Evolutionary conservation across 2,888 invertebrate genomes (phyloP).

Genomic region (Agrotis segetum): DNA sequence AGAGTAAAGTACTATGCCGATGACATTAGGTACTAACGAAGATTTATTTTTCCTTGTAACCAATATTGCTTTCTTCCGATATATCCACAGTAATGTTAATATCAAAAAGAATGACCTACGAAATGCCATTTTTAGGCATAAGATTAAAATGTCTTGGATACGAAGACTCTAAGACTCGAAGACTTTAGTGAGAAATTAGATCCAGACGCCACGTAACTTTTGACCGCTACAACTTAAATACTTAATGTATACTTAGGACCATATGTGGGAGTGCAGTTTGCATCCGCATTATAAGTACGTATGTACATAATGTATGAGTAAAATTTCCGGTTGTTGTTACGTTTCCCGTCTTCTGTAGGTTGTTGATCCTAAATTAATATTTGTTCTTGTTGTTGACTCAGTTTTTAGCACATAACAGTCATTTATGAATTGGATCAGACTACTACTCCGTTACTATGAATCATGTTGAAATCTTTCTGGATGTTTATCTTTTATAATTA

Average conservation of each 20-base stretch:
- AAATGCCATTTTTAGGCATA: background rate
- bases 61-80: no score
- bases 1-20: background rate
- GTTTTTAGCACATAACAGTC: background rate
- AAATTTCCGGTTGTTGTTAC: slow-evolving; percentile 54
- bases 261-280: slow-evolving; percentile 57
- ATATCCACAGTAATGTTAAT: background rate
- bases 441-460: background rate
- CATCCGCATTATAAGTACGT: slow-evolving; percentile 62
- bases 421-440: slow-evolving; percentile 1
- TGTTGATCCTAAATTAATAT: slow-evolving; percentile 52
- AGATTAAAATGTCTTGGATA: slow-evolving; percentile 1
- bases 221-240: slow-evolving; percentile 20
- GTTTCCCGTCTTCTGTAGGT: slow-evolving; percentile 55
- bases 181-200: slow-evolving; percentile 17
- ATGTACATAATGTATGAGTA: slow-evolving; percentile 56
- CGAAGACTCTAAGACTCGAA: background rate
- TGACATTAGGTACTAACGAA: background rate
- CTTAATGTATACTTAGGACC: slow-evolving; percentile 58
- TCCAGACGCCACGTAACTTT: slow-evolving; percentile 36
- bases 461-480: no score
- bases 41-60: background rate
- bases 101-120: background rate
- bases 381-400: slow-evolving; percentile 20
- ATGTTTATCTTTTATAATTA: background rate